A percentile compares a stretch with the other conserved stretches of the same genome.
These are phyloP conservation scores for Muscicapa comitata DNA, from an alignment of 2,797 vertebrate genomes.

Conservation along the genomic window DNA sequence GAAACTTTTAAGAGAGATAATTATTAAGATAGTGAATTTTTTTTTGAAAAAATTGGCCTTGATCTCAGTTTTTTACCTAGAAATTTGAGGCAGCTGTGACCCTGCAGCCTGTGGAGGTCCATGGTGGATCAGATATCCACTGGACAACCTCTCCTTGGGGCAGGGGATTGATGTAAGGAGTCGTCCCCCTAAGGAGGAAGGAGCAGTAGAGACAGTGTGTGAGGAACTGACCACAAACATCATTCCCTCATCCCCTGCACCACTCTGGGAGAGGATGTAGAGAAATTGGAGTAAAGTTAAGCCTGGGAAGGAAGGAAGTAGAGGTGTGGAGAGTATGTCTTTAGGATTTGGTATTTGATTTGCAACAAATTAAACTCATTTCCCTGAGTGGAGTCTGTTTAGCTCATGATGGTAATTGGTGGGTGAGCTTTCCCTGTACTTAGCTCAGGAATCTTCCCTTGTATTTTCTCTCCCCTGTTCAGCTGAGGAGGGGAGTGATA, in stretches of 20 bases:
- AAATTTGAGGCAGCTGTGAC: not conserved
- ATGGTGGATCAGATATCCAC: not conserved
- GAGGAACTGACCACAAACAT: not conserved
- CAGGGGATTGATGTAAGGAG: not conserved
- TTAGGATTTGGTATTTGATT: not conserved
- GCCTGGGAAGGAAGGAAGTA: not conserved
- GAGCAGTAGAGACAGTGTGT: not conserved
- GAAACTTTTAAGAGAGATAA: not conserved
- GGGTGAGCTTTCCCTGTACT: not conserved
- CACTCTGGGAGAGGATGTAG: rapidly evolving
- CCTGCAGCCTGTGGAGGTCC: not conserved
- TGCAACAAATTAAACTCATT: not conserved
- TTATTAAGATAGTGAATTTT: not conserved
- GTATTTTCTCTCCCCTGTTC: not conserved
- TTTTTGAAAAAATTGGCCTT: not conserved
- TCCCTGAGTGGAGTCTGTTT: not conserved
- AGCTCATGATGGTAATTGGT: not conserved
- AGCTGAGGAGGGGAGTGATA: not conserved
- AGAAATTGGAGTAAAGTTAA: not conserved
- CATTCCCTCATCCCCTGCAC: not conserved
- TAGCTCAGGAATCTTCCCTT: not conserved
- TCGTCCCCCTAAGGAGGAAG: not conserved
- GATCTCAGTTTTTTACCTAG: not conserved
- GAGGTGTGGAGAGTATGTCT: not conserved
- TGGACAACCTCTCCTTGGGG: not conserved